Percentiles rank a stretch among this genome's conserved stretches.
Evolutionary conservation across 1,140 invertebrate genomes (phyloP).

Genomic region (Penaeus indicus): DNA sequence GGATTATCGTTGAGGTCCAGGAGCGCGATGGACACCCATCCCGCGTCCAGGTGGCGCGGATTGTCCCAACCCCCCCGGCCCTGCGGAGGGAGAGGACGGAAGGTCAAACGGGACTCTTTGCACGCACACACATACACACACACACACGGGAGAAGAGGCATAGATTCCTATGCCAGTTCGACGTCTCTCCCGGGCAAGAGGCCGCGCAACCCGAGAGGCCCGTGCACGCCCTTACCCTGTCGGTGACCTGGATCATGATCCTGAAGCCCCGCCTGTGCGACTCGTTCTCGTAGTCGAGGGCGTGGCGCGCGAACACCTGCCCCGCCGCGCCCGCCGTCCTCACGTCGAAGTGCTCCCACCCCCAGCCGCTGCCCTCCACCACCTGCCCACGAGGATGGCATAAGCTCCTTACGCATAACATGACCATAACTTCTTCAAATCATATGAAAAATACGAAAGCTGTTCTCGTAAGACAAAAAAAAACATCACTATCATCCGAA

Average conservation of each 20-base stretch:
- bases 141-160: neutral
- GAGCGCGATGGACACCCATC: conserved; percentile 12
- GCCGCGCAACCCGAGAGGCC: neutral
- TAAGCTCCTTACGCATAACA: too few relatives aligned
- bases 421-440: too few relatives aligned
- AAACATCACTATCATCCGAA: too few relatives aligned
- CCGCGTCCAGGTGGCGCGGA: conserved; percentile 16
- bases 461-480: too few relatives aligned
- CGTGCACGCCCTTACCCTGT: neutral
- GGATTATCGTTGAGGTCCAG: neutral
- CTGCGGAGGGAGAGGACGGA: neutral
- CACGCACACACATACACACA: too few relatives aligned
- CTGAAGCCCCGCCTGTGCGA: neutral
- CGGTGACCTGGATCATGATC: neutral
- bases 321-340: neutral
- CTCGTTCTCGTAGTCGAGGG: conserved; percentile 2
- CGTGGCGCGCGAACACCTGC: neutral
- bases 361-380: conserved; percentile 33
- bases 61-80: conserved; percentile 1
- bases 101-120: neutral
- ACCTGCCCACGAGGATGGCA: conserved; percentile 10
- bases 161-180: neutral
- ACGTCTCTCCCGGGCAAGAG: too few relatives aligned
- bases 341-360: conserved; percentile 40
- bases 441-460: too few relatives aligned